Conservation (phyloP, 2,888 invertebrate species). For the Drosophila kanekoi region DNA sequence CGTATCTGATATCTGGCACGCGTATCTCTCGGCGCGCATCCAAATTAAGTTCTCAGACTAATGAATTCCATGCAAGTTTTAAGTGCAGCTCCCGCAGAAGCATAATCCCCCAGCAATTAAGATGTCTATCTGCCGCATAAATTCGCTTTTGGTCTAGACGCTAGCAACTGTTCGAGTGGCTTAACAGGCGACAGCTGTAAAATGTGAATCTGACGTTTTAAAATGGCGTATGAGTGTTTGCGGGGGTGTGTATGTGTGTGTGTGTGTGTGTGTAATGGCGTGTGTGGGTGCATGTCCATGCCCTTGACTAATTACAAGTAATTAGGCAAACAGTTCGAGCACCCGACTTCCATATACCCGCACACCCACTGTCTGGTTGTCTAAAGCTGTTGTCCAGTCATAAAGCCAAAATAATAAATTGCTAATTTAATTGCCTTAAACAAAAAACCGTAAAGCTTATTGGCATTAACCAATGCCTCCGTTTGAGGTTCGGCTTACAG, state of each 20-base stretch:
- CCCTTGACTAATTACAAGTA: slow-evolving; percentile 48
- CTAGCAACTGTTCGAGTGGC: slow-evolving; percentile 26
- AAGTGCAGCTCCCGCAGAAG: slow-evolving; percentile 34
- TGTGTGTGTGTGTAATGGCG: slow-evolving; percentile 7
- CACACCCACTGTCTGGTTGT: neutral
- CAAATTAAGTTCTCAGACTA: slow-evolving; percentile 17
- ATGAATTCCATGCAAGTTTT: slow-evolving; percentile 37
- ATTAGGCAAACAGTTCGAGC: slow-evolving; percentile 19
- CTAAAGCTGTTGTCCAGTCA: neutral
- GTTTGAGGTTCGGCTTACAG: neutral
- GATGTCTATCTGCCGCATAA: slow-evolving; percentile 69
- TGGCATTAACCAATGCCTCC: neutral
- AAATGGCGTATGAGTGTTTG: slow-evolving; percentile 4
- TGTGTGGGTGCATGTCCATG: slow-evolving; percentile 27
- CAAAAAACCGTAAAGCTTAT: neutral
- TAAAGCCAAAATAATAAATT: neutral
- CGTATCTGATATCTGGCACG: neutral
- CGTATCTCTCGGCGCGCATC: neutral
- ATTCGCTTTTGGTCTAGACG: slow-evolving; percentile 67
- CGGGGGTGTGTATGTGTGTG: neutral
- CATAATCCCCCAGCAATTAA: slow-evolving; percentile 74
- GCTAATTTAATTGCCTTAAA: slow-evolving; percentile 1
- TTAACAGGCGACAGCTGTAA: slow-evolving; percentile 42
- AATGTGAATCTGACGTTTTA: slow-evolving; percentile 39
- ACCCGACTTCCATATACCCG: slow-evolving; percentile 10